Evolutionary conservation across 2,797 vertebrate genomes (phyloP), one percentile per base, ranked within the genome.

Genomic region (Ceyx erithaca): DNA sequence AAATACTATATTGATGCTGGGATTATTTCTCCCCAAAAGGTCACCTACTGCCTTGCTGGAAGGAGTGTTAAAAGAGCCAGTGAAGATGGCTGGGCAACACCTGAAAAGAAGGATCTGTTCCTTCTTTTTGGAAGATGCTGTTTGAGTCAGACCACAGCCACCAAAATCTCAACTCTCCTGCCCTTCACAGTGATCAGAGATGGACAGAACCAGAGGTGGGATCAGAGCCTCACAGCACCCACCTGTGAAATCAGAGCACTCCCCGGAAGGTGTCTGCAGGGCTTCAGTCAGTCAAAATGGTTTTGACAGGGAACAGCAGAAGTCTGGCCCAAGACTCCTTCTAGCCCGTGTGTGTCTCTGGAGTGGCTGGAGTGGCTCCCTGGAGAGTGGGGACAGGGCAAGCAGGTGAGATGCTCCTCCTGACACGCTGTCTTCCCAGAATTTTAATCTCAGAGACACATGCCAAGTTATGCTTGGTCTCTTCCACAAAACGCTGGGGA

Each of bases 21-120:
- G 89, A 85, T 66, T 30, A 58, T 73, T 87, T 77, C 54, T 90
- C 67, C 85, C 61, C 61, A 23, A 72, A 87, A 91, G 61, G 61
- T 82, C 51, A 77, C n/a, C 69, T 67, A 48, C 82, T 88, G 73
- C 49, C 45, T 80, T 23, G 59, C 73, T 88, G 64, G 62, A 78
- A 73, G 35, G 48, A 72, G 43, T 31, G 22, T 45, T 43, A 26
- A 14, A 78, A 54, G 51, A 87, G 61, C 43, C 48, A 35, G 35
- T 51, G 51, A 31, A 79, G 72, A 26, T 14, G 23, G 30, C 19
- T 70, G 30, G 58, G 48, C 31, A 69, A 43, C 21, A 62, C 16
- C 45, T 80, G 69, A 46, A 70, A 46, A 81, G 26, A 30, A 87
- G 14, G 21, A 28, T 69, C 57, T 33, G 13, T 16, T 67, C 52